These are phyloP conservation scores for Gracilinanus agilis DNA, from an alignment of 2,113 vertebrate genomes.

Conservation along the genomic window DNA sequence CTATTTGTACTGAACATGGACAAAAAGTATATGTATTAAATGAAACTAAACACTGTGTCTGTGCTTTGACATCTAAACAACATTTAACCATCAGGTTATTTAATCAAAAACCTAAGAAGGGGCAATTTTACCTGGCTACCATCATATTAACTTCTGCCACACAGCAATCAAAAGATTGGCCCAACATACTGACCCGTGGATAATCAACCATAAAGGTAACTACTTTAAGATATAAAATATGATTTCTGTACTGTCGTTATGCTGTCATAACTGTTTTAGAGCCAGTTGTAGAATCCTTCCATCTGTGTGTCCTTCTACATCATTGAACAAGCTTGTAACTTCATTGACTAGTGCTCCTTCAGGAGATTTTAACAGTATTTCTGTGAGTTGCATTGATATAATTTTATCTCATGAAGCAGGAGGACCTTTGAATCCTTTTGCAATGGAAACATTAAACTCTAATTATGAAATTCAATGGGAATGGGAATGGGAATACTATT, in stretches of 20 bases:
- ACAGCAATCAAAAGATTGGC: neutral
- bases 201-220: neutral
- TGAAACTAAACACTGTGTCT: neutral
- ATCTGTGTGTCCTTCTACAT: neutral
- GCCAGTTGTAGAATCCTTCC: neutral
- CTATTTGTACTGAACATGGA: neutral
- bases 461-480: neutral
- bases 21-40: neutral
- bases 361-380: conserved; percentile 46
- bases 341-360: neutral
- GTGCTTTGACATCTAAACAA: neutral
- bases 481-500: neutral
- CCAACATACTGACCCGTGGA: fast-evolving
- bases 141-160: conserved; percentile 8
- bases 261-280: neutral
- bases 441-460: neutral
- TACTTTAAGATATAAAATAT: neutral
- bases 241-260: neutral
- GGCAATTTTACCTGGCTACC: neutral
- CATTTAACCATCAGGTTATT: neutral
- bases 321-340: neutral
- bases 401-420: conserved; percentile 36
- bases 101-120: conserved; percentile 33
- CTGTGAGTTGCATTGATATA: neutral
- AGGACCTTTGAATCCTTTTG: conserved; percentile 9